A percentile compares a stretch with the other conserved stretches of the same genome.
phyloP scores from a whole-genome alignment of 2,113 vertebrate species.

The Pygoscelis adeliae region DNA sequence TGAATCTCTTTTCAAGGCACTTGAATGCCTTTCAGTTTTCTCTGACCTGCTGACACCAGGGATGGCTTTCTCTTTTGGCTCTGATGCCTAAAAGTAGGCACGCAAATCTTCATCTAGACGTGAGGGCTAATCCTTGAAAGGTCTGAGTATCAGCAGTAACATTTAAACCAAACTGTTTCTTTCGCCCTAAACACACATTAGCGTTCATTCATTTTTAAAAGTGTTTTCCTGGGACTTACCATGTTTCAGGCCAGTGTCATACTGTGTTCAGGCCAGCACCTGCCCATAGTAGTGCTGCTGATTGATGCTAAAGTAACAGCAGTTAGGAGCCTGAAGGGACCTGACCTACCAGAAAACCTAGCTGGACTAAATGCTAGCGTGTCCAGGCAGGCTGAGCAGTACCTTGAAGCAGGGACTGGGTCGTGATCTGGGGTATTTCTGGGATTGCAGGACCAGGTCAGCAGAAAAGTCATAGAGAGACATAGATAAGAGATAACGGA shows the following conservation, averaged over 20 bases:
- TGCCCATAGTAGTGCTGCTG: not conserved
- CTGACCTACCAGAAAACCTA: not conserved
- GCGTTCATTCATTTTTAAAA: not conserved
- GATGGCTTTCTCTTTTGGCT: too few species aligned
- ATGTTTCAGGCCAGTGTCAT: not conserved
- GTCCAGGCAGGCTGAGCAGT: not conserved
- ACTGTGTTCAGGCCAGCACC: not conserved
- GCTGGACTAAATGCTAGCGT: not conserved
- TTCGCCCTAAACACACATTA: not conserved
- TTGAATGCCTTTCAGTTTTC: not conserved
- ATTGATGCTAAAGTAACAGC: not conserved
- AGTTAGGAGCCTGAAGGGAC: not conserved
- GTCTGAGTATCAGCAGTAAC: not conserved
- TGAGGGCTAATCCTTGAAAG: not conserved
- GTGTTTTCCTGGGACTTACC: not conserved
- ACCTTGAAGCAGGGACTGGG: not conserved
- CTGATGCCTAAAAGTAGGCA: not conserved
- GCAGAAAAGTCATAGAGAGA: not conserved
- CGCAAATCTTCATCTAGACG: not conserved
- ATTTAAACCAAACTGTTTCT: not conserved
- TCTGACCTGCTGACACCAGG: not conserved
- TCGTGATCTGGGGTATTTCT: fast-evolving
- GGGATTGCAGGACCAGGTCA: not conserved
- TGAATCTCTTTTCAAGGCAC: not conserved
- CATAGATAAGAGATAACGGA: not conserved